Conservation (phyloP, 2,888 invertebrate species). For the Lucinisca nassula region DNA sequence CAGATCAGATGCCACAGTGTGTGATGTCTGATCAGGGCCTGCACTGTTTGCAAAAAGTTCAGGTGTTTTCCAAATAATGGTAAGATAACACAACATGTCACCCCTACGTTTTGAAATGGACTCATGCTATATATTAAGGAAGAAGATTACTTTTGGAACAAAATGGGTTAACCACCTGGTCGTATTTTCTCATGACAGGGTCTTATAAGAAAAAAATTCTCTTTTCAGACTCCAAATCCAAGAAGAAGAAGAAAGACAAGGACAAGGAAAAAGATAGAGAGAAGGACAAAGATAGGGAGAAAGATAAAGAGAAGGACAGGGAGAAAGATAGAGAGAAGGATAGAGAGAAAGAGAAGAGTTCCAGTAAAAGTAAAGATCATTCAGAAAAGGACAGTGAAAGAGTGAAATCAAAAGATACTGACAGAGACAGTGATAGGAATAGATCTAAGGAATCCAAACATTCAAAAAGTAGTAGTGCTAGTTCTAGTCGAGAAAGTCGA, state of each 20-base stretch:
- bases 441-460: slow-evolving; percentile 44
- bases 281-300: slow-evolving; percentile 82
- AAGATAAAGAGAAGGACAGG: slow-evolving; percentile 80
- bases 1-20: no score
- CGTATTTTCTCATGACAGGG: no score
- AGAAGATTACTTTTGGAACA: no score
- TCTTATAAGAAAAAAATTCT: no score
- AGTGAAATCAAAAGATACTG: slow-evolving; percentile 39
- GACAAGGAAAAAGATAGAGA: slow-evolving; percentile 87
- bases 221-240: slow-evolving; percentile 54
- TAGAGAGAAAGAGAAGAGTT: slow-evolving; percentile 46
- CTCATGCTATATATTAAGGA: no score
- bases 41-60: no score
- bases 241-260: slow-evolving; percentile 86
- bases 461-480: slow-evolving; percentile 17
- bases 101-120: no score
- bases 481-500: slow-evolving; percentile 44
- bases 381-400: neutral
- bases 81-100: no score
- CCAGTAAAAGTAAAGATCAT: neutral
- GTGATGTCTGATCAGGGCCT: no score
- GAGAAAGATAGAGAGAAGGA: slow-evolving; percentile 66
- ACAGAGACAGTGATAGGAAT: slow-evolving; percentile 87
- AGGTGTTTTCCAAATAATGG: no score
- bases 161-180: no score